phyloP scores from a whole-genome alignment of 2,888 invertebrate genomes.

The Dendrolimus pini region DNA sequence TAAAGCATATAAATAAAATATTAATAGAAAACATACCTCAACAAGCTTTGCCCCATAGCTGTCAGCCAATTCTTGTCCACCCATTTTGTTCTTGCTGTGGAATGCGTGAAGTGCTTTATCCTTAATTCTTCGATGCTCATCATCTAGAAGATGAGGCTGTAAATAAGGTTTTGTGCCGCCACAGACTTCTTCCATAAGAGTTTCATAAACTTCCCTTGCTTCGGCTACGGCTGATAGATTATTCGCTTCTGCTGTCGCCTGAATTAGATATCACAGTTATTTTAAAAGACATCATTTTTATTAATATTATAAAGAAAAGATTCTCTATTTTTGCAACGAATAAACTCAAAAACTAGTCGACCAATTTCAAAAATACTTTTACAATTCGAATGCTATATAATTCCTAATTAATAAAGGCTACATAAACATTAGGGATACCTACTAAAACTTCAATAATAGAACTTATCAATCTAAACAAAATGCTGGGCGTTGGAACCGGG shows the following conservation, averaged over 20 bases:
- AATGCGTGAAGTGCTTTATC: slow-evolving; percentile 86
- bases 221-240: slow-evolving; percentile 96
- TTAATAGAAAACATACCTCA: slow-evolving; percentile 61
- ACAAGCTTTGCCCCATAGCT: slow-evolving; percentile 87
- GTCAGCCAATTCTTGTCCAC: slow-evolving; percentile 94
- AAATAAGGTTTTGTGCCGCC: slow-evolving; percentile 96
- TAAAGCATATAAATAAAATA: too few species aligned
- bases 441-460: too few species aligned
- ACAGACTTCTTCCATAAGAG: slow-evolving; percentile 95
- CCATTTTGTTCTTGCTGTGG: slow-evolving; percentile 95
- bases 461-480: too few species aligned
- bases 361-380: too few species aligned
- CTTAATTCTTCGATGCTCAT: slow-evolving; percentile 87
- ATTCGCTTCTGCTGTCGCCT: slow-evolving; percentile 99
- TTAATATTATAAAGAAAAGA: too few species aligned
- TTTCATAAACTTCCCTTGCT: slow-evolving; percentile 92
- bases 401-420: too few species aligned
- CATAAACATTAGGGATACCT: too few species aligned
- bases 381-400: too few species aligned
- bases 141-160: slow-evolving; percentile 86
- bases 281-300: too few species aligned
- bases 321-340: too few species aligned
- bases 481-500: too few species aligned
- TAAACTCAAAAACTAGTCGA: too few species aligned
- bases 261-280: slow-evolving; percentile 1